Percentiles rank a stretch among this genome's conserved stretches.
These are phyloP conservation scores for Cheilosia scutellata DNA, from an alignment of 2,888 invertebrate genomes.

Conservation along the genomic window DNA sequence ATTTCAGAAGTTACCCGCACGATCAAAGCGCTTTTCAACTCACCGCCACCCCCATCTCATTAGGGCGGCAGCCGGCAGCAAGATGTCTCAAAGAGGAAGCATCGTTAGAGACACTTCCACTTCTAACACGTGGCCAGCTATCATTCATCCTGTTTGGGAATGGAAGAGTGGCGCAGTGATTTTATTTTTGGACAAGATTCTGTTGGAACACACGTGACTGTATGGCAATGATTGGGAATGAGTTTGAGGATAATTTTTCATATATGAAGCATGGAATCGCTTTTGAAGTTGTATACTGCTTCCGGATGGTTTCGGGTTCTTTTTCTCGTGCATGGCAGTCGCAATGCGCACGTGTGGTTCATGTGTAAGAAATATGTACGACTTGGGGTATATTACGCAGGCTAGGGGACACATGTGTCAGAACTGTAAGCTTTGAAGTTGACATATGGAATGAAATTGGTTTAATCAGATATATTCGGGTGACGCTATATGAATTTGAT, in stretches of 20 bases:
- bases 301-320: slow-evolving; percentile 60
- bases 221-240: slow-evolving; percentile 49
- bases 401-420: slow-evolving; percentile 41
- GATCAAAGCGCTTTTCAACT: slow-evolving; percentile 27
- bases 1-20: slow-evolving; percentile 7
- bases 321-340: slow-evolving; percentile 15
- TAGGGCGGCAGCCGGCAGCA: not conserved
- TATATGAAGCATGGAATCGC: slow-evolving; percentile 69
- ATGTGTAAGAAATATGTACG: slow-evolving; percentile 58
- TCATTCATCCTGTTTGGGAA: slow-evolving; percentile 54
- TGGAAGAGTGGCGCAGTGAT: slow-evolving; percentile 34
- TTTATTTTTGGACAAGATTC: slow-evolving; percentile 64
- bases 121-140: slow-evolving; percentile 63
- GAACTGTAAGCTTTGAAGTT: slow-evolving; percentile 45
- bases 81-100: not conserved
- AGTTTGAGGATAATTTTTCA: slow-evolving; percentile 65
- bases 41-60: slow-evolving; percentile 11
- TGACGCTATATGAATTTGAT: slow-evolving; percentile 3
- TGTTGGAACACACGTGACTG: slow-evolving; percentile 57
- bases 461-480: slow-evolving; percentile 7
- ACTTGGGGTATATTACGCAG: not conserved
- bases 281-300: slow-evolving; percentile 65
- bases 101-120: slow-evolving; percentile 35
- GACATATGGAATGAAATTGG: slow-evolving; percentile 13
- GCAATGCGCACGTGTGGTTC: slow-evolving; percentile 68